Evolutionary conservation across 2,113 vertebrate genomes (phyloP).

Genomic region (Spea multiplicata): DNA sequence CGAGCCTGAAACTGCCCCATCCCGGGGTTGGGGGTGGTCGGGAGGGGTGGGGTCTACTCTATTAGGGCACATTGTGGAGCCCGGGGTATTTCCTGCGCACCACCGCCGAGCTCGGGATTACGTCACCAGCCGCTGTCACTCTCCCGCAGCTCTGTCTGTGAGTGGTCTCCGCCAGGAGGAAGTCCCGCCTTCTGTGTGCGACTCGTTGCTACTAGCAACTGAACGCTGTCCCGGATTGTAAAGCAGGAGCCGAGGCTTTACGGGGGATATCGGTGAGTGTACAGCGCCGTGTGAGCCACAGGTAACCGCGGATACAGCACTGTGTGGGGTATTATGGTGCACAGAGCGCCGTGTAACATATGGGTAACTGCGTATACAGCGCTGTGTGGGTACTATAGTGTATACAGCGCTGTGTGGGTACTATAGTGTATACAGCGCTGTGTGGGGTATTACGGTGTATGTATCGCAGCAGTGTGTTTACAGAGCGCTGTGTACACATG

Average conservation of each 20-base stretch:
- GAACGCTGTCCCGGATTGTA: conserved; percentile 14
- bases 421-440: not conserved
- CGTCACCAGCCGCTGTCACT: not conserved
- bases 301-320: not conserved
- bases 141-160: not conserved
- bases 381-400: not conserved
- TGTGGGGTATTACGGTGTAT: not conserved
- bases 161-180: not conserved
- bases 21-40: no score
- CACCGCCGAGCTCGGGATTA: not conserved
- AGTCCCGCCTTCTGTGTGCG: conserved; percentile 1
- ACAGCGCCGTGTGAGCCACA: no score
- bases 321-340: not conserved
- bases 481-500: not conserved
- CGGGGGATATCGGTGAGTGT: not conserved
- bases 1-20: no score
- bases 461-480: not conserved
- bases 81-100: no score
- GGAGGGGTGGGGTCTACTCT: no score
- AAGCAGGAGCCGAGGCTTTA: not conserved
- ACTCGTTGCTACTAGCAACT: conserved; percentile 24
- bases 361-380: not conserved
- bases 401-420: not conserved
- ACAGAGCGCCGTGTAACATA: not conserved
- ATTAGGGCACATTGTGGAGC: no score